Evolutionary conservation across 2,113 vertebrate species (phyloP), one percentile per base, ranked within the genome.

Genomic region (Mastomys natalensis): DNA sequence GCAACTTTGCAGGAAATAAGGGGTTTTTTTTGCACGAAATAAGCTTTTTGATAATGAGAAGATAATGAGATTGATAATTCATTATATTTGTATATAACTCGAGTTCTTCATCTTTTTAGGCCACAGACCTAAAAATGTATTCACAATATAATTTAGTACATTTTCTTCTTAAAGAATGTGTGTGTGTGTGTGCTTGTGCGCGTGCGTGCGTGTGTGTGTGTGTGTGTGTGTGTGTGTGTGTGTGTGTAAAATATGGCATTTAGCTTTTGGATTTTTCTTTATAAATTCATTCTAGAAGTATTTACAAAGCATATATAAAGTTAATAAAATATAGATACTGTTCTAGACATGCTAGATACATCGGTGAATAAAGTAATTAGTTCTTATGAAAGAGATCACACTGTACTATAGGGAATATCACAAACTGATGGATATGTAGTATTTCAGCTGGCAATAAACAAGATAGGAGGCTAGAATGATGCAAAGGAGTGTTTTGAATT

Each of bases 321-420:
- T 93, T 31, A 82, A 60, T 51, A 92, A 92, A 76, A 64, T 55
- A 86, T 21, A 91, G 72, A 43, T 60, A 64, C n/a, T 84, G 4
- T 60, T 86, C 9, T 74, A 66, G 37, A 53, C 43, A 60, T 87
- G 34, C 45, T 82, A 62, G 13, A 29, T 88, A 24, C 11, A 16
- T 89, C 7, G 53, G 91, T 84, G 62, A 96, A 87, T 96, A 70
- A 92, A 86, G 89, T 29, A 43, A 40, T 66, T 73, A 51, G 11
- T 70, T 94, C 29, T 29, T 76, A 82, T 81, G 34, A 40, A 87
- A 89, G 81, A 89, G 48, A 45, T 60, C n/a, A 40, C 24, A 3
- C 19, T 78, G 51, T 58, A 68, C 78, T 82, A 51, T 51, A 77
- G 80, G 19, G 17, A 87, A 31, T 84, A 43, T 37, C 88, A 43